phyloP scores from a whole-genome alignment of 2,797 vertebrate genomes.

The Nyctibius grandis region DNA sequence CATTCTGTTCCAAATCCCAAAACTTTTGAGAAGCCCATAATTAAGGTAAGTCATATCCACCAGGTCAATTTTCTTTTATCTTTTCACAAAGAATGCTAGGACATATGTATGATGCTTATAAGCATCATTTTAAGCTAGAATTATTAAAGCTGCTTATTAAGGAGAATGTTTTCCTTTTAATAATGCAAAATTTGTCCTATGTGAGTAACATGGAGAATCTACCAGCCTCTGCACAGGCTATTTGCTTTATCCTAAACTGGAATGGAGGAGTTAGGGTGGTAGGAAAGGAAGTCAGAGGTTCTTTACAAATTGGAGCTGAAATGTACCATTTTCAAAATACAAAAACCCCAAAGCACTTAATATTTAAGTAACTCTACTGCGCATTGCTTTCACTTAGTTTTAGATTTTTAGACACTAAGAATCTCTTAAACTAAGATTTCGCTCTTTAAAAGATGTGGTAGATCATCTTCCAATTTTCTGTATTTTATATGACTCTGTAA shows the following conservation, averaged over 20 bases:
- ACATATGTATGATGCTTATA: neutral
- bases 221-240: neutral
- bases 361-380: neutral
- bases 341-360: neutral
- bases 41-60: neutral
- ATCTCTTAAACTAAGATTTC: neutral
- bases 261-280: neutral
- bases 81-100: neutral
- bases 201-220: neutral
- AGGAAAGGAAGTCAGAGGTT: neutral
- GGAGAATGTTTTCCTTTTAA: neutral
- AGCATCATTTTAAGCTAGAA: neutral
- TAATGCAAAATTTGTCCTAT: neutral
- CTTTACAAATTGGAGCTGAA: neutral
- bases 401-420: neutral
- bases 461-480: neutral
- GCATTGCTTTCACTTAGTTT: neutral
- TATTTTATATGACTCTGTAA: neutral
- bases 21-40: slow-evolving; percentile 20
- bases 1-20: neutral
- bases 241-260: neutral
- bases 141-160: neutral
- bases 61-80: neutral
- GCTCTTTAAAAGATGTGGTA: neutral
- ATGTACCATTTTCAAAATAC: neutral